These are phyloP conservation scores for Loripinus fragilis DNA, from an alignment of 2,888 invertebrate species.

Conservation along the genomic window DNA sequence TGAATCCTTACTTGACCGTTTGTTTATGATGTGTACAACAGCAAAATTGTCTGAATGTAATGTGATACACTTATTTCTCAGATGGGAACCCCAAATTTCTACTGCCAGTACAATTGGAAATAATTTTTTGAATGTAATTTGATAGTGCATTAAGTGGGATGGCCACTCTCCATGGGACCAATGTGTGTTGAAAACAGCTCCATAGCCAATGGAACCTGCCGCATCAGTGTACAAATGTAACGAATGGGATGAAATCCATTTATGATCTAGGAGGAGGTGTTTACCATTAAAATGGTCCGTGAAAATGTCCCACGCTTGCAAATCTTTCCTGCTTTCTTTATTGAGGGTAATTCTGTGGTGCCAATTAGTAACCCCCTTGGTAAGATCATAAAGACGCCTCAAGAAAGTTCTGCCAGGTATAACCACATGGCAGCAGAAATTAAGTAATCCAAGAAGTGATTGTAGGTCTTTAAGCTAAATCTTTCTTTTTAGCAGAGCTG, in stretches of 20 bases:
- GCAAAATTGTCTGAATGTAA: slow-evolving; percentile 2
- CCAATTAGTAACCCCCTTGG: slow-evolving; percentile 28
- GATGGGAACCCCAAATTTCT: background rate
- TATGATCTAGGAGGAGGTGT: background rate
- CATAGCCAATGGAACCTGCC: background rate
- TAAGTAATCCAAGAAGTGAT: slow-evolving; percentile 11
- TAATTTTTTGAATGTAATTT: slow-evolving; percentile 21
- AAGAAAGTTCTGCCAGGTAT: slow-evolving; percentile 10
- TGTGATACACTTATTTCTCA: too few species aligned
- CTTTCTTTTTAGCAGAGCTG: background rate
- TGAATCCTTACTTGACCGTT: background rate
- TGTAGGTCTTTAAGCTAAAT: background rate
- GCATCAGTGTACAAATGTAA: slow-evolving; percentile 16
- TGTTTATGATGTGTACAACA: slow-evolving; percentile 5
- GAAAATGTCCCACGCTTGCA: background rate
- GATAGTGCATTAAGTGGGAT: background rate
- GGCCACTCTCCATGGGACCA: slow-evolving; percentile 16
- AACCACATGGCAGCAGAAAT: slow-evolving; percentile 20
- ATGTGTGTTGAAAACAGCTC: background rate
- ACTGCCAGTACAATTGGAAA: slow-evolving; percentile 16
- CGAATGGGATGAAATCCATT: background rate
- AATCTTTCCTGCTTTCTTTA: background rate
- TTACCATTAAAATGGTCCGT: slow-evolving; percentile 4
- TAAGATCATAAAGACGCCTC: slow-evolving; percentile 31
- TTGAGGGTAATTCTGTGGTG: slow-evolving; percentile 23